These are phyloP conservation scores for Oscheius onirici DNA, from an alignment of 2,888 invertebrate genomes.

Conservation along the genomic window DNA sequence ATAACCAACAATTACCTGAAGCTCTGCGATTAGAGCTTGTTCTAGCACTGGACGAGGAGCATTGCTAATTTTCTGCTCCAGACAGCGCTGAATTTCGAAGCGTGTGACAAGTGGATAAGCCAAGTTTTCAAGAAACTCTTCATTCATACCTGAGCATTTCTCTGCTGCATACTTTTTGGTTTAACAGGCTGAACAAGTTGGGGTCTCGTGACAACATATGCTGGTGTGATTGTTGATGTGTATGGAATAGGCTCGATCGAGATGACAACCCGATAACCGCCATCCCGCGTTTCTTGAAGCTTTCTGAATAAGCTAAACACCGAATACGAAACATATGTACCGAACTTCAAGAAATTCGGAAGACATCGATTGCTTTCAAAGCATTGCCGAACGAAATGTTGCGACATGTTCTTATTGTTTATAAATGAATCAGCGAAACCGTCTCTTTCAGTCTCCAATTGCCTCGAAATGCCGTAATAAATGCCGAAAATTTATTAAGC, in stretches of 20 bases:
- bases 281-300: not conserved
- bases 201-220: too few species aligned
- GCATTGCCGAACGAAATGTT: not conserved
- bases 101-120: too few species aligned
- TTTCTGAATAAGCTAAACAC: not conserved
- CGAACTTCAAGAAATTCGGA: conserved; percentile 5
- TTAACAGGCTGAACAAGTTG: too few species aligned
- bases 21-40: not conserved
- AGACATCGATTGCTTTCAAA: conserved; percentile 5
- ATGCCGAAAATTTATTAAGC: too few species aligned
- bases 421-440: conserved; percentile 12
- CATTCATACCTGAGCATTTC: too few species aligned
- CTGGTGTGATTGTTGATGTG: too few species aligned
- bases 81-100: not conserved
- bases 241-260: not conserved
- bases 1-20: not conserved
- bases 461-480: too few species aligned
- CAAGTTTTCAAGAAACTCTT: too few species aligned
- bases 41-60: conserved; percentile 5
- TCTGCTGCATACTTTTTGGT: too few species aligned
- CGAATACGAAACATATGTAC: not conserved
- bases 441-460: not conserved
- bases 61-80: not conserved
- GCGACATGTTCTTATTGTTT: conserved; percentile 15
- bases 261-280: not conserved